A percentile compares a stretch with the other conserved stretches of the same genome.
These are phyloP conservation scores for Muschampia plurimacula DNA, from an alignment of 2,888 invertebrate genomes.

Conservation along the genomic window DNA sequence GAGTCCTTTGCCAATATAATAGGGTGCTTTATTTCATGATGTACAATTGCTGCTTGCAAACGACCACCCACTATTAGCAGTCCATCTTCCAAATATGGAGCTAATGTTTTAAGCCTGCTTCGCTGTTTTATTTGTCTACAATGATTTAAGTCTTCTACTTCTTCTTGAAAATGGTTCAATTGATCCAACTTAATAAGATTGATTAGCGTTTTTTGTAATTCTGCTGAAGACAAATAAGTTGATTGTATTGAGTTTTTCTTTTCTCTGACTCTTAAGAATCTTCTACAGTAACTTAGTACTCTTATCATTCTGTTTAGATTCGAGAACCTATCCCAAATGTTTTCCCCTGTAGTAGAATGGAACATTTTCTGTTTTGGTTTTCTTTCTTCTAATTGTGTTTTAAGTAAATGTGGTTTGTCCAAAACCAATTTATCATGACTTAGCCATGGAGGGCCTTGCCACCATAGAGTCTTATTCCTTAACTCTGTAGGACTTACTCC, in stretches of 20 bases:
- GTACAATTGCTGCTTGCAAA: not conserved
- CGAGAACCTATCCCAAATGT: conserved; percentile 2
- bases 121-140: not conserved
- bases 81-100: conserved; percentile 4
- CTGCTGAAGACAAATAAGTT: not conserved
- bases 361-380: not conserved
- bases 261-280: not conserved
- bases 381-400: not conserved
- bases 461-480: not conserved
- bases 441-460: not conserved
- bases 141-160: conserved; percentile 8
- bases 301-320: not conserved
- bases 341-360: not conserved
- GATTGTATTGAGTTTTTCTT: not conserved
- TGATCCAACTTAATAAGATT: not conserved
- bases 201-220: not conserved
- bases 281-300: not conserved
- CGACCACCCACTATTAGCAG: not conserved
- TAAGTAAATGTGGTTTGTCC: conserved; percentile 4
- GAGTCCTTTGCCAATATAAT: not conserved
- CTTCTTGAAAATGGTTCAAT: conserved; percentile 1
- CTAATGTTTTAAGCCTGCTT: not conserved
- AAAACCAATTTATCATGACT: not conserved
- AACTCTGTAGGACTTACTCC: not conserved
- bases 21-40: not conserved